Evolutionary conservation across 2,113 vertebrate species (phyloP).

Genomic region (Progne subis): DNA sequence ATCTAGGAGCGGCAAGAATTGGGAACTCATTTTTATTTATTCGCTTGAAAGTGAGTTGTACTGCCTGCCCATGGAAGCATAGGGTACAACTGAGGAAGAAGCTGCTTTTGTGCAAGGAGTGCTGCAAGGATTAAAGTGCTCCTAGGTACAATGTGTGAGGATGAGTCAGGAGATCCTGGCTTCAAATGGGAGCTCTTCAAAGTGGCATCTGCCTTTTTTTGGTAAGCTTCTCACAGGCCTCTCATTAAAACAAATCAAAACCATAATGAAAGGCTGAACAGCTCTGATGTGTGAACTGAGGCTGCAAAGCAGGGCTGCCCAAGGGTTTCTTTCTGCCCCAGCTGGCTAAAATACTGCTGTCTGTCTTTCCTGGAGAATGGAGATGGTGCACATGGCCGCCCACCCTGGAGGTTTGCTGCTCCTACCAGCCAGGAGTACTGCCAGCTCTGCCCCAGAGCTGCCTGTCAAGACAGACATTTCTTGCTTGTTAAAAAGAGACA

Average conservation of each 20-base stretch:
- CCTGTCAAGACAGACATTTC: background rate
- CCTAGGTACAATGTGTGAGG: background rate
- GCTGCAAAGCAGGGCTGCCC: background rate
- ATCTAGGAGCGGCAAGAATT: background rate
- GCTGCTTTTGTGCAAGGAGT: background rate
- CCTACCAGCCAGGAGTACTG: background rate
- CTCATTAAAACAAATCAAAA: background rate
- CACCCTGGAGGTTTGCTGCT: background rate
- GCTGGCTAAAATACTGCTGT: background rate
- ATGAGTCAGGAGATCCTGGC: constrained; percentile 8
- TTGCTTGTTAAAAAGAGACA: background rate
- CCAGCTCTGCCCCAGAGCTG: background rate
- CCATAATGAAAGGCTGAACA: background rate
- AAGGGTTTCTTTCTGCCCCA: background rate
- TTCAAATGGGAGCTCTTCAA: constrained; percentile 10
- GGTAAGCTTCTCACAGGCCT: background rate
- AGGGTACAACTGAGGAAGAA: background rate
- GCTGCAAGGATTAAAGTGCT: background rate
- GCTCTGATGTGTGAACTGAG: background rate
- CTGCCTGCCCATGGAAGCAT: background rate
- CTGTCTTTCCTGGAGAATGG: background rate
- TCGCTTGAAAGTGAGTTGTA: background rate
- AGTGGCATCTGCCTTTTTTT: background rate
- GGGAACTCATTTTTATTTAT: background rate
- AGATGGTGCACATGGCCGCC: background rate